Base-by-base conservation (phyloP, 2,888 invertebrate genomes). In the Adelphocoris suturalis region DNA sequence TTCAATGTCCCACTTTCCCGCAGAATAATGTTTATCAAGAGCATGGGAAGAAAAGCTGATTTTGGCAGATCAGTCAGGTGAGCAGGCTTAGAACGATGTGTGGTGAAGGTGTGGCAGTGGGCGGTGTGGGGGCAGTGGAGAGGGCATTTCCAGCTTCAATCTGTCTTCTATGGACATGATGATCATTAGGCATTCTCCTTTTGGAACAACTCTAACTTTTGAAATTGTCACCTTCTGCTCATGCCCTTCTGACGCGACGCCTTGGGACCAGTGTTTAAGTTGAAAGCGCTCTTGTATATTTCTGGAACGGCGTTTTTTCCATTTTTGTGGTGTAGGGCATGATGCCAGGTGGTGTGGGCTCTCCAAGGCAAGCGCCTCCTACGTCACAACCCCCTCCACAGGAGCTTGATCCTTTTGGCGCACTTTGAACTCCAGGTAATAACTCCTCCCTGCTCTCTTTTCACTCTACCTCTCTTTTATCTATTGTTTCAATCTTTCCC, bases 351-450 rank as follows among this genome's bases (percentile, higher is more conserved):
- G 91, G 89, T 87, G 87, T 90, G 68, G 91, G 91, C 57, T 91
- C 91, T 81, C 91, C 92, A 23, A 81, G 91, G 52, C 91, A 91
- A 75, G 90, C 91, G 48, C 91, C 91, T 37, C 91, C 89, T 14
- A 46, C 90, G 75, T 55, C 91, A 46, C 90, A 90, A 81, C 91
- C 86, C 57, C 91, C 90, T 46, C 91, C 90, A 52, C 91, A 91
- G 86, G 91, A 91, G 55, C 90, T 92, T 55, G 92, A 92, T 81
- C 92, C 92, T 27, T 92, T 92, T 61, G 92, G 92, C 80, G 92
- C 91, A 84, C 92, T 92, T 61, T 92, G 91, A 92, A 90, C 90
- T 84, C 84, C 78, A 90, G 90, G 86, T 75, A 85, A 87, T 19
- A 78, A 23, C 82, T 23, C 23, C 48, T 9, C 52, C 82, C 82